These are phyloP conservation scores for Numenius phaeopus DNA, from an alignment of 2,797 vertebrate species.

Conservation along the genomic window DNA sequence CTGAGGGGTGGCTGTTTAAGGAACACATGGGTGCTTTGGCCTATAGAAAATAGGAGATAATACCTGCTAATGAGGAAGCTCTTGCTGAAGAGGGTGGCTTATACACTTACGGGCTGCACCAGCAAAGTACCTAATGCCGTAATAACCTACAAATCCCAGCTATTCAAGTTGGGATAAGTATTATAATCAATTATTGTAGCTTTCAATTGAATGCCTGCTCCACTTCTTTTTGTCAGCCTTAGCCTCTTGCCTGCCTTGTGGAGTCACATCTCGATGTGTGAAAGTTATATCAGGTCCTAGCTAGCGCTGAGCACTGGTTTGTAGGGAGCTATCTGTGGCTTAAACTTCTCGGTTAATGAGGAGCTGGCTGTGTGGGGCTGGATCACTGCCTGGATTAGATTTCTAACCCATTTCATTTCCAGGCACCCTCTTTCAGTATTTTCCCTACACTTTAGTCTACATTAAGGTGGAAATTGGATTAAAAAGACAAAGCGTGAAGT, in stretches of 20 bases:
- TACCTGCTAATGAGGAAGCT: not conserved
- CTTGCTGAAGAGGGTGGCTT: not conserved
- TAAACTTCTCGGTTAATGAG: slow-evolving; percentile 7
- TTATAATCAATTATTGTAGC: not conserved
- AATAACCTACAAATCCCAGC: not conserved
- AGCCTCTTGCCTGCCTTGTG: not conserved
- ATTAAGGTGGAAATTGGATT: slow-evolving; percentile 66
- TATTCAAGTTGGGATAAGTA: not conserved
- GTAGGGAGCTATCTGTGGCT: not conserved
- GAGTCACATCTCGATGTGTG: not conserved
- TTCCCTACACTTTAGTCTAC: slow-evolving; percentile 35
- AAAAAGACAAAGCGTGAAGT: slow-evolving; percentile 58
- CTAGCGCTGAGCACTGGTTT: not conserved
- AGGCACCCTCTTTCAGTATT: slow-evolving; percentile 35
- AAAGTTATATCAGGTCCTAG: not conserved
- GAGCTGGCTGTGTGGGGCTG: slow-evolving; percentile 17
- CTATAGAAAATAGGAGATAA: not conserved
- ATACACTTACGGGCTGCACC: not conserved
- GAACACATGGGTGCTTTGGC: not conserved
- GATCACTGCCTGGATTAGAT: slow-evolving; percentile 34
- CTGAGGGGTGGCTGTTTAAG: not conserved
- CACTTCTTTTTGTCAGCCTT: not conserved
- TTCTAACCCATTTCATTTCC: slow-evolving; percentile 20
- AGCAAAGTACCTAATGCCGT: not conserved
- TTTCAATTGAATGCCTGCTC: not conserved